phyloP scores from a whole-genome alignment of 2,888 invertebrate genomes.

The Ethmia dodecea region DNA sequence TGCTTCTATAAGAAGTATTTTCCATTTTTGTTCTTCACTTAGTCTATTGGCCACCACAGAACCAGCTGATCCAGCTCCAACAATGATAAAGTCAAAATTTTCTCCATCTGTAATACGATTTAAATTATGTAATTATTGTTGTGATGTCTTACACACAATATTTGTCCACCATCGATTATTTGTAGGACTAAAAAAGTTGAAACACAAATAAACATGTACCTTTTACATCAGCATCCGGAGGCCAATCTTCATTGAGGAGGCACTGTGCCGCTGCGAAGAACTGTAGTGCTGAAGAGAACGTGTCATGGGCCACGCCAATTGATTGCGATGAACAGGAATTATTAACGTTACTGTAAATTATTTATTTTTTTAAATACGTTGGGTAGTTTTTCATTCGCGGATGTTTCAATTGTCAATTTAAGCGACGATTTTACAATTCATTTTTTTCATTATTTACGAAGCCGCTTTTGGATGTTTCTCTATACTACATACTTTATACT shows the following conservation, averaged over 20 bases:
- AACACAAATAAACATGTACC: not conserved
- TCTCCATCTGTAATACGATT: conserved; percentile 21
- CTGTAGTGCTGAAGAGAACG: conserved; percentile 9
- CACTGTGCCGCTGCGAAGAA: conserved; percentile 15
- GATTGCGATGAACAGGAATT: not conserved
- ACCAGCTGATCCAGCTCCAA: conserved; percentile 34
- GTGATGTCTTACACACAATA: too few species aligned
- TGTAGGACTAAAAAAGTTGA: not conserved
- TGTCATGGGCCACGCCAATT: conserved; percentile 1
- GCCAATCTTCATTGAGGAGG: conserved; percentile 12
- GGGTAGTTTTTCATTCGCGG: too few species aligned
- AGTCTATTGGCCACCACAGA: conserved; percentile 32
- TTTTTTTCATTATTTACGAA: too few species aligned
- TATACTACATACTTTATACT: too few species aligned
- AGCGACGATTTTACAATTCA: too few species aligned
- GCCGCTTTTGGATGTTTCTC: too few species aligned
- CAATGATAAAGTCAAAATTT: conserved; percentile 32
- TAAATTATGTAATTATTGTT: not conserved
- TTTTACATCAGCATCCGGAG: not conserved
- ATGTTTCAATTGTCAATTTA: too few species aligned
- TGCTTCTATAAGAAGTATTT: conserved; percentile 29
- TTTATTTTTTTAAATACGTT: too few species aligned
- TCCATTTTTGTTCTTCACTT: conserved; percentile 29
- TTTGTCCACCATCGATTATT: too few species aligned
- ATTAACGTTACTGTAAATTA: too few species aligned